Evolutionary conservation across 2,797 vertebrate genomes (phyloP), one percentile per base, ranked within the genome.

Genomic region (Taeniopygia guttata): DNA sequence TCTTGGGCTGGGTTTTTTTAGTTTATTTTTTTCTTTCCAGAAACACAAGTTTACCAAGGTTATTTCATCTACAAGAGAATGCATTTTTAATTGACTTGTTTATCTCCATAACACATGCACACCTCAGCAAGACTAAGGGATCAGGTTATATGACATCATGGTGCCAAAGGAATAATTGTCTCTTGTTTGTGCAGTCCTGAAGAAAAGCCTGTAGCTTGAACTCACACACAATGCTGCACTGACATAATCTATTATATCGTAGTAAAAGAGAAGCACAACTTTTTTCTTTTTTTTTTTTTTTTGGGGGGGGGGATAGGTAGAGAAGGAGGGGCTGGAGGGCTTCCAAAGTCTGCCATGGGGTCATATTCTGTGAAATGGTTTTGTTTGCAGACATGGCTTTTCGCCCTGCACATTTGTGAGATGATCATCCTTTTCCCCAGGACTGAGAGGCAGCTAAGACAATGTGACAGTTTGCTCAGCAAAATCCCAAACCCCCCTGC

Each of bases 41-140:
- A 95, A 84, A 84, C 38, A 46, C 14, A 87, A 43, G 20, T 78
- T 90, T 86, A 83, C 13, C 46, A 56, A 58, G 20, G 36, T 75
- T 90, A 67, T 74, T 95, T 87, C 4, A 55, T 36, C 40, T 59
- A 38, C 15, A 70, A 59, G 19, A 87, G 45, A 93, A 78, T 64
- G 11, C 13, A 49, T 74, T 94, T 93, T 77, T 88, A 94, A 94
- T 77, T 91, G 51, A 66, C 69, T 72, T 82, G 66, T 93, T 94
- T 94, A 90, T 91, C 55, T 48, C 66, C 8, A 0, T 70, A 94
- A 75, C 77, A 48, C 43, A 45, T 12, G 36, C 46, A 80, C 68
- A 94, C 80, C 83, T 93, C 62, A 45, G 52, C 30, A 66, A 85
- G 45, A 68, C 55, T 84, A 67, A 76, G 34, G 48, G 83, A 90